A percentile compares a stretch with the other conserved stretches of the same genome.
These are phyloP conservation scores for Nebria brevicollis DNA, from an alignment of 2,888 invertebrate species.

Conservation along the genomic window DNA sequence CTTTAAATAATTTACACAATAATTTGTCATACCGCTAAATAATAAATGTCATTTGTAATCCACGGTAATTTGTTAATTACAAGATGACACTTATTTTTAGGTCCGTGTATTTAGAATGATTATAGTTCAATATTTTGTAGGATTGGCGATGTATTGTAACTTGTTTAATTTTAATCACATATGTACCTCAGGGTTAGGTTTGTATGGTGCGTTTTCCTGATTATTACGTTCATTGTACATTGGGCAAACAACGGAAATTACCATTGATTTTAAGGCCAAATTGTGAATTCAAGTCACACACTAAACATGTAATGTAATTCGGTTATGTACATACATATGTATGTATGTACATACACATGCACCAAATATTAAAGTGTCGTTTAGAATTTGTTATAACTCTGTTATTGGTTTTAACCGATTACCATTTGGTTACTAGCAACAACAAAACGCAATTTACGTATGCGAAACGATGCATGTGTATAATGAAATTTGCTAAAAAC, in stretches of 20 bases:
- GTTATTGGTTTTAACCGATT: background rate
- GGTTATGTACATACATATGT: constrained; percentile 15
- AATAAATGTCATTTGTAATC: background rate
- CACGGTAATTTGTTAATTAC: background rate
- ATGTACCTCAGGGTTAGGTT: constrained; percentile 13
- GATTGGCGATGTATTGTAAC: background rate
- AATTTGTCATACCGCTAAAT: background rate
- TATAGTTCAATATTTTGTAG: background rate
- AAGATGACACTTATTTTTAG: background rate
- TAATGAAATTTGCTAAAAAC: background rate
- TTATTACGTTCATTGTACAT: constrained; percentile 21
- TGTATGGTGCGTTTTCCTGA: constrained; percentile 24
- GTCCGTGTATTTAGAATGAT: background rate
- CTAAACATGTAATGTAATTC: constrained; percentile 12
- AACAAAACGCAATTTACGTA: background rate
- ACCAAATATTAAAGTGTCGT: constrained; percentile 16
- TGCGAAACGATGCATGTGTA: background rate
- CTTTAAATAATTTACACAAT: background rate
- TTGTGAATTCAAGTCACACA: constrained; percentile 35
- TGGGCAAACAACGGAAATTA: constrained; percentile 41
- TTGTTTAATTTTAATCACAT: constrained; percentile 10
- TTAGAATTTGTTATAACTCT: background rate
- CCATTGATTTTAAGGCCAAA: constrained; percentile 37
- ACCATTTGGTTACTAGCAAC: background rate
- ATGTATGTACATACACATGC: background rate